Base-by-base conservation (phyloP, 2,797 vertebrate genomes). In the Urophycis tenuis region DNA sequence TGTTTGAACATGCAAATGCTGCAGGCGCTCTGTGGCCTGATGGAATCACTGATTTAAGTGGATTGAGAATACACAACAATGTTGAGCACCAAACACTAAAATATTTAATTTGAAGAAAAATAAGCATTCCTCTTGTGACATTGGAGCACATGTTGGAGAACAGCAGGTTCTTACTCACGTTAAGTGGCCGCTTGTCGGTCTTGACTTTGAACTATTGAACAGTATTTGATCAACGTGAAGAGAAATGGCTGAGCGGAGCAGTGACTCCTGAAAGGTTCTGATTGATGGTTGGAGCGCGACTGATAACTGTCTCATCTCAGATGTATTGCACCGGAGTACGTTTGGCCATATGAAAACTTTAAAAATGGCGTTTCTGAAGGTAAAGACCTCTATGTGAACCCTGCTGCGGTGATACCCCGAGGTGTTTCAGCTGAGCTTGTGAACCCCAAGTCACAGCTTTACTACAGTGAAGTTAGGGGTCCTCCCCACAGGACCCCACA, bases 1-100 rank as follows among this genome's bases (percentile, higher is more conserved):
- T 83, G 85, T 91, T 91, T 92, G 88, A 89, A 91, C 88, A 92
- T 92, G 90, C 86, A 91, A 91, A 91, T 92, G 71, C 75, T 70
- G 83, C 81, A 82, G 72, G 85, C n/a, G 89, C 88, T 74, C 85
- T 78, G 78, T 88, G 83, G 80, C 81, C 83, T 84, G 82, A 89
- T 88, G 80, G 86, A 87, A 89, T 90, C 87, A 84, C 83, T 88
- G 84, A 87, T 82, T 84, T 85, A 86, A 87, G 84, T 79, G 86
- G 76, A 90, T 79, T 87, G 76, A 90, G 85, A 77, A 75, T 78
- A 74, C 67, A 64, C 32, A 87, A 84, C 75, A 80, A 86, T 76
- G 41, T 19, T 31, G 41, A 71, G 17, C 31, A 75, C 29, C n/a
- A n/a, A 41, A 32, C 41, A 19, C 67, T 25, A 17, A 15, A 60